phyloP scores from a whole-genome alignment of 2,797 vertebrate genomes.

The Muraenolepis orangiensis region DNA sequence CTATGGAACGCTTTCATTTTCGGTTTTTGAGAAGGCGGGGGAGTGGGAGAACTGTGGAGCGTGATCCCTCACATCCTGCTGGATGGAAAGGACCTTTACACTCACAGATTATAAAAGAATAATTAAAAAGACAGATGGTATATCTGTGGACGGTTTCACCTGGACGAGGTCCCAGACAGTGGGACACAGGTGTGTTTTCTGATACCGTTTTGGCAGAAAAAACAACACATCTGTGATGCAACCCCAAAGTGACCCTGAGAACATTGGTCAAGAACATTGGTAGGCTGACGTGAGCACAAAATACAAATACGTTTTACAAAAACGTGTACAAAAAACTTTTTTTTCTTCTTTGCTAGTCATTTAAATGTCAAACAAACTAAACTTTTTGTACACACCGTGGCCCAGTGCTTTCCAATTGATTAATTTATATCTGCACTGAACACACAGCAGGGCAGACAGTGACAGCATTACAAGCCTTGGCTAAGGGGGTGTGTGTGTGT shows the following conservation, averaged over 20 bases:
- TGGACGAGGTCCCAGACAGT: background rate
- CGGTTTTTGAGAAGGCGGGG: constrained; percentile 51
- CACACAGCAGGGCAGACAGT: background rate
- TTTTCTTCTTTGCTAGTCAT: background rate
- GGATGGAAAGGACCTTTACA: constrained; percentile 1
- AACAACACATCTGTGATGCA: background rate
- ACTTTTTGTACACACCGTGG: background rate
- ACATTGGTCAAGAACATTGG: background rate
- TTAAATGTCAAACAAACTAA: background rate
- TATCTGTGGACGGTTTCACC: background rate
- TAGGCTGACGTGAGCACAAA: background rate
- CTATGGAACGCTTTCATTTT: constrained; percentile 57
- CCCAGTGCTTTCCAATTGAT: background rate
- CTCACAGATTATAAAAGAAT: background rate
- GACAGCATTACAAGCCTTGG: background rate
- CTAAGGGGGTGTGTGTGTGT: background rate
- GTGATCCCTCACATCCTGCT: constrained; percentile 42
- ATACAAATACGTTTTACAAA: background rate
- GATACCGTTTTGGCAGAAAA: background rate
- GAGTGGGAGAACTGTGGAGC: constrained; percentile 53
- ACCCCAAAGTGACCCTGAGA: background rate
- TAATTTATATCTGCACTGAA: background rate
- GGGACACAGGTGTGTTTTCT: background rate
- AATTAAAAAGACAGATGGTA: background rate
- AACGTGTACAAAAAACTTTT: background rate